These are phyloP conservation scores for Artibeus lituratus DNA, from an alignment of 2,797 vertebrate species.

Conservation along the genomic window DNA sequence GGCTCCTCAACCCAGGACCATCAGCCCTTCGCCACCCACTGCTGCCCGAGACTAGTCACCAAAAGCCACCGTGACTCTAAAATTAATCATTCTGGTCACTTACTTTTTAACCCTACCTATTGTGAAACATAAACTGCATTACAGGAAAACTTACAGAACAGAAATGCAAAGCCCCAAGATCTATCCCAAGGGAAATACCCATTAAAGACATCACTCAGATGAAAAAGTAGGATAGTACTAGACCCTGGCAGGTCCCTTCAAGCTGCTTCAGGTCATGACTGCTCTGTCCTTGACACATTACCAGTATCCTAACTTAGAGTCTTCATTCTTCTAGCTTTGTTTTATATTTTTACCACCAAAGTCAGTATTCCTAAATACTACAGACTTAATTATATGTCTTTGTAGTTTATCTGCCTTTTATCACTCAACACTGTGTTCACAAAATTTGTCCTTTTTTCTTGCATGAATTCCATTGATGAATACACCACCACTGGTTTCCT, in stretches of 20 bases:
- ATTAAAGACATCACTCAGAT: neutral
- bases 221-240: neutral
- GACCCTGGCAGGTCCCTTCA: neutral
- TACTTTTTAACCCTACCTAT: neutral
- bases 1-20: neutral
- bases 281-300: neutral
- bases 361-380: neutral
- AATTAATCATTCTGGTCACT: neutral
- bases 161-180: neutral
- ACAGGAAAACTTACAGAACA: neutral
- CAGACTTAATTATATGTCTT: neutral
- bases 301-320: neutral
- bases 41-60: neutral
- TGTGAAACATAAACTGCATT: neutral
- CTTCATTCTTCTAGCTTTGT: neutral
- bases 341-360: neutral
- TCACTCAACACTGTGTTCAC: neutral
- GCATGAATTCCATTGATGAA: neutral
- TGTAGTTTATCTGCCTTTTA: neutral
- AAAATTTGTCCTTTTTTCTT: neutral
- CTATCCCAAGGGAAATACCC: neutral
- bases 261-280: neutral
- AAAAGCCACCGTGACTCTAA: neutral
- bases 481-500: neutral
- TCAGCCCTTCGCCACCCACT: neutral